Conservation (phyloP, 2,888 invertebrate species). For the Cantharis rufa region DNA sequence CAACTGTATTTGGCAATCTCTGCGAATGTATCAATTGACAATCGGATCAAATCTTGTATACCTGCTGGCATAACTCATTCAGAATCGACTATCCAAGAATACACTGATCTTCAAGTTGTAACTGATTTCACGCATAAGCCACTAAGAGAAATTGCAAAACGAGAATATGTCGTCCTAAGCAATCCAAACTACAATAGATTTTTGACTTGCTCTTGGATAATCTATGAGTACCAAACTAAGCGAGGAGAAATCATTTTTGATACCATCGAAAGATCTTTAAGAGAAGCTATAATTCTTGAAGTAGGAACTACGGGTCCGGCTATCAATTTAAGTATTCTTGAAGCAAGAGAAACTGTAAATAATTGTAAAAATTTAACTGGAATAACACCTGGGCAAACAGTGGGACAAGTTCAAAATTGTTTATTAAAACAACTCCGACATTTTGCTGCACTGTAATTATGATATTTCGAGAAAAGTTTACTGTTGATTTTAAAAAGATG, state of each 20-base stretch:
- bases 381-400: conserved; percentile 10
- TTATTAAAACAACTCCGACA: conserved; percentile 15
- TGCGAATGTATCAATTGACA: neutral
- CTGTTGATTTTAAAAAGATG: too few species aligned
- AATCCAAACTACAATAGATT: conserved; percentile 13
- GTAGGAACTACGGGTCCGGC: conserved; percentile 17
- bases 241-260: conserved; percentile 6
- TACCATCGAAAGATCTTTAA: conserved; percentile 11
- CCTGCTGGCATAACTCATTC: neutral
- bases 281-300: conserved; percentile 13
- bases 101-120: conserved; percentile 5
- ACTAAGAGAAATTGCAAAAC: conserved; percentile 4
- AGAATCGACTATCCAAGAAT: neutral
- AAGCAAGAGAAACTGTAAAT: conserved; percentile 13
- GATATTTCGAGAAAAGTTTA: neutral
- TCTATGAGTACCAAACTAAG: conserved; percentile 10
- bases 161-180: neutral
- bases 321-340: conserved; percentile 16
- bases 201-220: conserved; percentile 13
- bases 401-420: conserved; percentile 15
- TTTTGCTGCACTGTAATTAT: neutral
- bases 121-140: conserved; percentile 9
- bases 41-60: neutral
- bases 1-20: neutral
- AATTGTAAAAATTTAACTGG: conserved; percentile 7